These are phyloP conservation scores for Brachionus angularis DNA, from an alignment of 1,140 invertebrate species.

Conservation along the genomic window DNA sequence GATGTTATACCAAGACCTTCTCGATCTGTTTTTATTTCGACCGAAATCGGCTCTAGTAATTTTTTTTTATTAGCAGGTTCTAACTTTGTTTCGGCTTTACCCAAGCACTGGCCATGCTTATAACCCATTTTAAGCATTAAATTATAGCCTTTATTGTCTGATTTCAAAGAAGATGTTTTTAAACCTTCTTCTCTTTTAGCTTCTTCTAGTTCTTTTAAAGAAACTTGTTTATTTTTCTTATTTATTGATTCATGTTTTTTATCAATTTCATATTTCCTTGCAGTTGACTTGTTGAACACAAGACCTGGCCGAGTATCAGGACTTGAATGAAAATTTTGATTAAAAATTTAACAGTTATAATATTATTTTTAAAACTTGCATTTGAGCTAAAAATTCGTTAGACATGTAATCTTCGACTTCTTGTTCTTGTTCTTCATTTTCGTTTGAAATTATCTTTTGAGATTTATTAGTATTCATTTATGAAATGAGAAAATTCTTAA, in stretches of 20 bases:
- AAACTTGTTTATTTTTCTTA: constrained; percentile 15
- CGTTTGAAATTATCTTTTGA: neutral
- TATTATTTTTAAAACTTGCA: neutral
- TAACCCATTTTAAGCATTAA: constrained; percentile 43
- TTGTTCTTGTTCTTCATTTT: neutral
- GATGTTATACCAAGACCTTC: constrained; percentile 22
- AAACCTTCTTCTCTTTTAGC: constrained; percentile 8
- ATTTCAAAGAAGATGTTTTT: constrained; percentile 2
- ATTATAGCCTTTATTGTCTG: constrained; percentile 35
- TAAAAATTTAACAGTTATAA: neutral
- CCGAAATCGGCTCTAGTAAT: constrained; percentile 15
- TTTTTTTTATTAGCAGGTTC: neutral
- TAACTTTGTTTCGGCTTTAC: neutral
- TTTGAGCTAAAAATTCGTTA: constrained; percentile 22
- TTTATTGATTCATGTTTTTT: neutral
- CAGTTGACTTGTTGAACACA: neutral
- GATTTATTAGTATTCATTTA: no score
- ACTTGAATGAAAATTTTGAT: neutral
- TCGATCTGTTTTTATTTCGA: constrained; percentile 31
- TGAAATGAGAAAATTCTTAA: no score
- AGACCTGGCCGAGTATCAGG: constrained; percentile 23
- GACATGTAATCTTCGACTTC: constrained; percentile 43
- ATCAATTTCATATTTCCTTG: constrained; percentile 8
- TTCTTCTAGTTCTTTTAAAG: constrained; percentile 19
- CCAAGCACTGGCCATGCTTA: constrained; percentile 10